Percentiles rank a stretch among this genome's conserved stretches.
Evolutionary conservation across 1,140 invertebrate genomes (phyloP).

Genomic region (Ceratina calcarata): DNA sequence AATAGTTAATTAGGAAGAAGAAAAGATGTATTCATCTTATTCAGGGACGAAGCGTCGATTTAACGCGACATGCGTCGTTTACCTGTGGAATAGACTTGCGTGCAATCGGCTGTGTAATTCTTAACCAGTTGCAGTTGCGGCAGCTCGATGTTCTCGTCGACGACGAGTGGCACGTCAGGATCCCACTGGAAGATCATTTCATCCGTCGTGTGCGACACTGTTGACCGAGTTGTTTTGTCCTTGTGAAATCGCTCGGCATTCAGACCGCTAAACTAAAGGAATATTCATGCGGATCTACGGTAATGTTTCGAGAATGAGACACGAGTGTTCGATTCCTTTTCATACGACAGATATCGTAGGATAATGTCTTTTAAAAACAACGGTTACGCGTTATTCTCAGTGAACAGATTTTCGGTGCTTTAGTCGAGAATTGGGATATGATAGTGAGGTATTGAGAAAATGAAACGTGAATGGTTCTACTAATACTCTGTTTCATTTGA

Average conservation of each 20-base stretch:
- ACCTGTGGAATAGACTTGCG: slow-evolving; percentile 93
- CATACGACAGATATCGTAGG: background rate
- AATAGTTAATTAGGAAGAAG: slow-evolving; percentile 18
- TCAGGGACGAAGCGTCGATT: background rate
- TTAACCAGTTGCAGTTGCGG: slow-evolving; percentile 91
- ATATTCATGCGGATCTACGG: slow-evolving; percentile 17
- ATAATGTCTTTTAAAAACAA: background rate
- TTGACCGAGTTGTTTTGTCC: slow-evolving; percentile 60
- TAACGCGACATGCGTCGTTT: slow-evolving; percentile 56
- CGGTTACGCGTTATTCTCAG: background rate
- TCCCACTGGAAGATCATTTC: slow-evolving; percentile 96
- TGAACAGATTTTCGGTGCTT: background rate
- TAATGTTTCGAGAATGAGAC: background rate
- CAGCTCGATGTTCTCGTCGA: slow-evolving; percentile 93
- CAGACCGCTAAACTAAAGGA: slow-evolving; percentile 14
- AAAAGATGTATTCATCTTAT: background rate
- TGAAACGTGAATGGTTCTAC: background rate
- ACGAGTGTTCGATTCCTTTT: background rate
- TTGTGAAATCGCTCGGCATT: slow-evolving; percentile 39
- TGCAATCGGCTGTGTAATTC: slow-evolving; percentile 93
- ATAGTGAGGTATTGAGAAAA: background rate
- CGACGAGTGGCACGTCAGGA: slow-evolving; percentile 91
- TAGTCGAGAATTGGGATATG: background rate
- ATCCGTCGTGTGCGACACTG: slow-evolving; percentile 94
- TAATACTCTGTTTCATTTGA: background rate